These are phyloP conservation scores for Poicephalus gulielmi DNA, from an alignment of 2,113 vertebrate genomes.

Conservation along the genomic window DNA sequence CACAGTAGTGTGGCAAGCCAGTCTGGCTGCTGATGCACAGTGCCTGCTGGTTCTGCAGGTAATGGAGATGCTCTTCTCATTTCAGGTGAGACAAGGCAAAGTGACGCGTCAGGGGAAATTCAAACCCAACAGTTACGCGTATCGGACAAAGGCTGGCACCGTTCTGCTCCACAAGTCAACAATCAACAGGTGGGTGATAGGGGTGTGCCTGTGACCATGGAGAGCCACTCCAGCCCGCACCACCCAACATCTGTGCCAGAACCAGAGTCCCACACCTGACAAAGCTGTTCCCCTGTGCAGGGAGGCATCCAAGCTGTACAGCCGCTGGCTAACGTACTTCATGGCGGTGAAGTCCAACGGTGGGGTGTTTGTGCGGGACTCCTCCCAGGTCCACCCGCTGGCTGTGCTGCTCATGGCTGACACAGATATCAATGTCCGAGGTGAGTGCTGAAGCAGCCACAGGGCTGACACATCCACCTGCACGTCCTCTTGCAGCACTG, in stretches of 20 bases:
- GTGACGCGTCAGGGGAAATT: slow-evolving; percentile 90
- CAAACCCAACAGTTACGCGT: slow-evolving; percentile 82
- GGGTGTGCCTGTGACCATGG: accelerated
- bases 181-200: slow-evolving; percentile 84
- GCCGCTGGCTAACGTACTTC: slow-evolving; percentile 95
- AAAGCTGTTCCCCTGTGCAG: slow-evolving; percentile 37
- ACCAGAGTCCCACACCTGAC: background rate
- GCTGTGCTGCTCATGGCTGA: slow-evolving; percentile 91
- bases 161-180: slow-evolving; percentile 93
- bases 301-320: slow-evolving; percentile 80
- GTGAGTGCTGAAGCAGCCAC: slow-evolving; percentile 61
- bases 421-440: slow-evolving; percentile 83
- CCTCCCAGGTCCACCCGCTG: slow-evolving; percentile 89
- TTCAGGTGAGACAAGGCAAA: slow-evolving; percentile 87
- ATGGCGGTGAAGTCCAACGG: slow-evolving; percentile 89
- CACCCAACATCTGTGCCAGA: accelerated
- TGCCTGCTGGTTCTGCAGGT: background rate
- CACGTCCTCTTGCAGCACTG: accelerated
- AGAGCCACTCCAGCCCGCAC: accelerated
- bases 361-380: slow-evolving; percentile 90
- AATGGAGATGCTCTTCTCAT: background rate
- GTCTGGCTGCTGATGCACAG: background rate
- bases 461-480: accelerated
- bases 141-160: slow-evolving; percentile 83
- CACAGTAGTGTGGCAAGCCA: background rate